These are phyloP conservation scores for Melikaiella ostensackeni DNA, from an alignment of 2,888 invertebrate genomes.

Conservation along the genomic window DNA sequence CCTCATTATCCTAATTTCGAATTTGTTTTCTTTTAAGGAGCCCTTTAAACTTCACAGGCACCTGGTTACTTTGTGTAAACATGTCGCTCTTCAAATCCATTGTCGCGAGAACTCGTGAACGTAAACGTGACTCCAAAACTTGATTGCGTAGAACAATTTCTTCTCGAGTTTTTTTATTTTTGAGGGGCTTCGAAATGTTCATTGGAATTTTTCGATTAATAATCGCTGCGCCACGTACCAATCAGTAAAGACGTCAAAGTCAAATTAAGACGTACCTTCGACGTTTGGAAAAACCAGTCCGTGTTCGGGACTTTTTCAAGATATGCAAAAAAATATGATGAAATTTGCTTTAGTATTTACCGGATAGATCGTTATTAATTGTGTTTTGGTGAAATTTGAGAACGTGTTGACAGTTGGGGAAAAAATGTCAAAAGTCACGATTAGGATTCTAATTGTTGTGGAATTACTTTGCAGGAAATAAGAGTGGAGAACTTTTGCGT, in stretches of 20 bases:
- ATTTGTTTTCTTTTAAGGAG: neutral
- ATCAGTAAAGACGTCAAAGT: neutral
- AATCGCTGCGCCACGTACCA: neutral
- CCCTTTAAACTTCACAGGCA: neutral
- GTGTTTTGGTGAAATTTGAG: neutral
- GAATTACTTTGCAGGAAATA: slow-evolving; percentile 26
- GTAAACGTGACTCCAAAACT: neutral
- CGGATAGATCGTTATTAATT: neutral
- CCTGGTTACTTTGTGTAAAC: slow-evolving; percentile 18
- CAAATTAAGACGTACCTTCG: slow-evolving; percentile 15
- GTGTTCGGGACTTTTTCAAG: no score
- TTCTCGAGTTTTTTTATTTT: neutral
- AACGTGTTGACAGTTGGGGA: neutral
- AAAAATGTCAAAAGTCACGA: neutral
- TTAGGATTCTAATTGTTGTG: neutral
- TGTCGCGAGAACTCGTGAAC: neutral
- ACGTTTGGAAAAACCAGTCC: neutral
- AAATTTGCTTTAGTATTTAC: neutral
- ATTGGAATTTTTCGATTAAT: neutral
- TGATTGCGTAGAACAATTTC: neutral
- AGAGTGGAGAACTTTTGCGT: slow-evolving; percentile 17
- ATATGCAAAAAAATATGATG: no score
- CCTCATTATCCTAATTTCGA: neutral
- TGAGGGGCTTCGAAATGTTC: neutral
- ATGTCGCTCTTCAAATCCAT: slow-evolving; percentile 4